Base-by-base conservation (phyloP, 2,888 invertebrate genomes). In the Fragum fragum region DNA sequence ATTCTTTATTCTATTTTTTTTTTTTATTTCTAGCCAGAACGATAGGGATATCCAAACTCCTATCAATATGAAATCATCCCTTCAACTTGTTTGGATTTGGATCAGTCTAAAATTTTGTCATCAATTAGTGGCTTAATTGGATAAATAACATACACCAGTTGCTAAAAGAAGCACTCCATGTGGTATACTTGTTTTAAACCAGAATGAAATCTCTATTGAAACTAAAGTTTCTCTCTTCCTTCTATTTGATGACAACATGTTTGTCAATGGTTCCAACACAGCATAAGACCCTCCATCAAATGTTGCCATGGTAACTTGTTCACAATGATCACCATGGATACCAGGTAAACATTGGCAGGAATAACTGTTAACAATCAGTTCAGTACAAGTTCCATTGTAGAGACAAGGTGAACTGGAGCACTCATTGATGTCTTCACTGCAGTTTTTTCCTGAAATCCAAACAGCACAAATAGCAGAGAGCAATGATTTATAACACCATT, bases 301-400 rank as follows among this genome's bases (percentile, higher is more conserved):
- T 47, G 90, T 90, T 72, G 92, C 93, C 28, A 86, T 86, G 28
- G 73, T 42, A 42, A 93, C 90, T 26, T 78, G 70, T 32, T 92
- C 80, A 85, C 93, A 93, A 69, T 73, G 83, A 59, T 71, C 71
- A 16, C 93, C 93, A 53, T 77, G 26, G n/a, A 90, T 79, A 57
- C 91, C 92, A 21, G 85, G 70, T 7, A 86, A 85, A 83, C 93
- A 93, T n/a, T 79, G 53, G 76, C 93, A 93, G 7, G 55, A 47
- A 83, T 87, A 93, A 18, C 71, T 53, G 36, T 80, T 83, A 89
- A 98, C 97, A 81, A 98, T 98, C 92, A 98, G 98, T 95, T 99
- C 96, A 76, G 97, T 97, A 94, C 99, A 99, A 36, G 97, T 97
- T 32, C 98, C 99, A 1, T 97, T 98, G 93, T 98, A 98, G 94